Evolutionary conservation across 2,888 invertebrate species (phyloP).

Genomic region (Bombyx huttoni): DNA sequence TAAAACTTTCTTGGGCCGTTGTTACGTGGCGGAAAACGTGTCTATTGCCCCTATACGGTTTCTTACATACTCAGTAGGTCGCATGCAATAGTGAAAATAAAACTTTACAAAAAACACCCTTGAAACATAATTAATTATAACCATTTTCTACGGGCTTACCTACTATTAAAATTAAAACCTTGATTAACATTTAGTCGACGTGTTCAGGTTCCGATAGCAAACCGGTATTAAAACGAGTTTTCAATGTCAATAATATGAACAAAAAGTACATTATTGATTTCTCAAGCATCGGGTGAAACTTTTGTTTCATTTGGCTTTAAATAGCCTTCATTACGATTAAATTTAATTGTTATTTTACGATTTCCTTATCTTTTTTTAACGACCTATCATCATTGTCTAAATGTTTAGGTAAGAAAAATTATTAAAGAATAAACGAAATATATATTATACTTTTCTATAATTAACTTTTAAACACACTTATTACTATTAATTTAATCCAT

Average conservation of each 20-base stretch:
- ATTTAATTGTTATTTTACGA: too few species aligned
- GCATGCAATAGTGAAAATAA: neutral
- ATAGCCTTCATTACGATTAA: too few species aligned
- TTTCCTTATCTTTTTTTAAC: too few species aligned
- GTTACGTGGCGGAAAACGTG: constrained; percentile 11
- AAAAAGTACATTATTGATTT: neutral
- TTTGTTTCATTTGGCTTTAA: too few species aligned
- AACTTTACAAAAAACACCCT: too few species aligned
- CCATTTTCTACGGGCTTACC: neutral
- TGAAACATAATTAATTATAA: too few species aligned
- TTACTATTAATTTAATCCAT: neutral
- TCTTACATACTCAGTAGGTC: neutral
- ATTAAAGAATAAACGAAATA: too few species aligned
- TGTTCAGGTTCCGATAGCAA: neutral
- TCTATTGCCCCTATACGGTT: neutral
- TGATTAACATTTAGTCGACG: neutral
- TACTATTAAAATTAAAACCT: neutral
- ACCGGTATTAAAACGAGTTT: neutral
- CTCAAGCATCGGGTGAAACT: neutral
- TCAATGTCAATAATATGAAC: neutral
- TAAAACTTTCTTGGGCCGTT: constrained; percentile 26
- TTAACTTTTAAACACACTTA: neutral
- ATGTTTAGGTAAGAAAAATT: too few species aligned
- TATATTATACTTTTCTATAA: too few species aligned
- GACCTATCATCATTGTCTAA: too few species aligned